phyloP scores from a whole-genome alignment of 2,888 invertebrate genomes.

The Nephrotoma guestfalica region DNA sequence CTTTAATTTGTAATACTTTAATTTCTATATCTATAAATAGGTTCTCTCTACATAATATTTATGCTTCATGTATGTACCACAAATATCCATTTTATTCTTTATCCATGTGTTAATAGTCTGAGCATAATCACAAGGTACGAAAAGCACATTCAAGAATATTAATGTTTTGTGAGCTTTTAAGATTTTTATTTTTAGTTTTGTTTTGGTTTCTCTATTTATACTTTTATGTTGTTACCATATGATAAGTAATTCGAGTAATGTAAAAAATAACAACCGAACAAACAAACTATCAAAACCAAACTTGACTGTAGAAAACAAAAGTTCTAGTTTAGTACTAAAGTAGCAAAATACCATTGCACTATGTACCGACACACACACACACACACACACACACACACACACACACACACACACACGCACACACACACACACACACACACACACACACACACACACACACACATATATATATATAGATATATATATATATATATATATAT shows the following conservation, averaged over 20 bases:
- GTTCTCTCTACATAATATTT: not conserved
- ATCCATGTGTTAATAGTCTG: not conserved
- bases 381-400: too few relatives aligned
- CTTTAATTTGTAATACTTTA: not conserved
- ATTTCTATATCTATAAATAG: not conserved
- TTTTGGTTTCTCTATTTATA: not conserved
- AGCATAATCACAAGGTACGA: not conserved
- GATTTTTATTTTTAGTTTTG: not conserved
- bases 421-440: too few relatives aligned
- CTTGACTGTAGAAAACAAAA: not conserved
- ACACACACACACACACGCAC: too few relatives aligned
- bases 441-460: too few relatives aligned
- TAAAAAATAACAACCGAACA: too few relatives aligned
- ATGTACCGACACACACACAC: not conserved
- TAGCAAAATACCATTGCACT: not conserved
- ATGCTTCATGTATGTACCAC: not conserved
- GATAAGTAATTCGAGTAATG: not conserved
- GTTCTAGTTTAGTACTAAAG: not conserved
- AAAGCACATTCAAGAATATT: not conserved
- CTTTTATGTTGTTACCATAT: not conserved
- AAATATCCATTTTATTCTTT: not conserved
- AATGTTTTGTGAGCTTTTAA: not conserved
- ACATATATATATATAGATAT: too few relatives aligned
- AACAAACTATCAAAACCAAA: not conserved
- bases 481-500: too few relatives aligned